Percentiles rank a stretch among this genome's conserved stretches.
These are phyloP conservation scores for Pampusana beccarii DNA, from an alignment of 2,113 vertebrate species.

Conservation along the genomic window DNA sequence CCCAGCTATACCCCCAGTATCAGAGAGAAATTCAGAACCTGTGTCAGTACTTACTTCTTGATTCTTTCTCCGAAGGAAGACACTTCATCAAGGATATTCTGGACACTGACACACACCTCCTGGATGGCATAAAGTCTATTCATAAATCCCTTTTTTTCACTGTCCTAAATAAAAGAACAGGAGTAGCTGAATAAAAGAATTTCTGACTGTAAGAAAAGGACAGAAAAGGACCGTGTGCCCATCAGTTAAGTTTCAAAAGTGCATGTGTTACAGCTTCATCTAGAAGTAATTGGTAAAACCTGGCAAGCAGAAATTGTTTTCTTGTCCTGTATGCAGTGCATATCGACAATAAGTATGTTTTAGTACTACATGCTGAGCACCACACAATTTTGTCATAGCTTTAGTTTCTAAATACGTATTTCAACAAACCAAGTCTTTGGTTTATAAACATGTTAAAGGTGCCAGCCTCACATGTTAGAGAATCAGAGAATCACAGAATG, in stretches of 20 bases:
- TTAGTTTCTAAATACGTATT: neutral
- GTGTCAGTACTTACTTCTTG: constrained; percentile 90
- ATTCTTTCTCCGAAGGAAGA: constrained; percentile 95
- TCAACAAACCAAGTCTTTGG: neutral
- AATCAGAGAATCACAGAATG: too few relatives aligned
- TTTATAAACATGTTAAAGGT: neutral
- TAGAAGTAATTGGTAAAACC: neutral
- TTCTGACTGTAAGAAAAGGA: neutral
- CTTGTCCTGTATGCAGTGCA: neutral
- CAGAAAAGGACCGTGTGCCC: neutral
- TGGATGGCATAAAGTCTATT: constrained; percentile 98
- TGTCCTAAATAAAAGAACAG: constrained; percentile 82
- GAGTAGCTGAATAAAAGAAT: neutral
- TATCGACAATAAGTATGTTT: neutral
- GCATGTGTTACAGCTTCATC: fast-evolving
- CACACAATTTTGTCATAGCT: neutral
- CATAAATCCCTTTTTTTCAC: constrained; percentile 97
- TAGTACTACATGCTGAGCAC: neutral
- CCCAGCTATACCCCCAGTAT: neutral
- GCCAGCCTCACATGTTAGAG: neutral
- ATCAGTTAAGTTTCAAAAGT: neutral
- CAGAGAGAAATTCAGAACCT: neutral
- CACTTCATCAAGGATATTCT: constrained; percentile 94
- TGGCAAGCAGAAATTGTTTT: neutral
- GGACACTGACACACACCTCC: constrained; percentile 96